These are phyloP conservation scores for Steatocranus sp. DNA, from an alignment of 2,797 vertebrate genomes.

Conservation along the genomic window DNA sequence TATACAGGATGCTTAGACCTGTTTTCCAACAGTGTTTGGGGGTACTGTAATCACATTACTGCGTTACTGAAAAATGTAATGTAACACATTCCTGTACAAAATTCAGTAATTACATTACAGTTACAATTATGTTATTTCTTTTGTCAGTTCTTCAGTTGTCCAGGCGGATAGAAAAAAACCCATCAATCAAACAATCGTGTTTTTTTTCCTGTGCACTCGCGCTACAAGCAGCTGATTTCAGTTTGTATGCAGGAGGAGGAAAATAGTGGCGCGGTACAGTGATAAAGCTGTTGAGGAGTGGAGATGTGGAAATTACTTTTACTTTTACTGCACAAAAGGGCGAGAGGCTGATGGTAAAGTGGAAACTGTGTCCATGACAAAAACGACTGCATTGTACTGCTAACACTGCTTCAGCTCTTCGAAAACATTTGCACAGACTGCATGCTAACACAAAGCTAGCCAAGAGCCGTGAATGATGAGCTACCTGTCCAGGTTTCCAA, in stretches of 20 bases:
- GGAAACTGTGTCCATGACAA: not conserved
- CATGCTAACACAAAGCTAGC: too few relatives aligned
- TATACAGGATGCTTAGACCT: not conserved
- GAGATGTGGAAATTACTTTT: not conserved
- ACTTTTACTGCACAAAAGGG: not conserved
- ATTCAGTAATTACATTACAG: not conserved
- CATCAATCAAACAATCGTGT: not conserved
- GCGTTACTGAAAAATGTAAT: not conserved
- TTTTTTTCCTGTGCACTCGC: not conserved
- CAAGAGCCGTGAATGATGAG: too few relatives aligned
- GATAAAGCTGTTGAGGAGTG: not conserved
- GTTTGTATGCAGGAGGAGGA: not conserved
- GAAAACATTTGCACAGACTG: too few relatives aligned
- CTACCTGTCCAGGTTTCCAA: too few relatives aligned
- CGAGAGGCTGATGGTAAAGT: not conserved
- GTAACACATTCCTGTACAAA: not conserved
- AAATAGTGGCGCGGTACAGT: not conserved
- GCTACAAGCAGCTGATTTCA: not conserved
- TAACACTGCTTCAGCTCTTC: not conserved
- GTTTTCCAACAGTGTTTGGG: not conserved
- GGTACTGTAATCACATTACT: not conserved
- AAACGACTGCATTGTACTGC: not conserved
- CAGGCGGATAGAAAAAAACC: accelerated
- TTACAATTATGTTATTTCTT: not conserved
- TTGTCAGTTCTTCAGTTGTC: not conserved